These are phyloP conservation scores for Penaeus indicus DNA, from an alignment of 1,140 invertebrate species.

Conservation along the genomic window DNA sequence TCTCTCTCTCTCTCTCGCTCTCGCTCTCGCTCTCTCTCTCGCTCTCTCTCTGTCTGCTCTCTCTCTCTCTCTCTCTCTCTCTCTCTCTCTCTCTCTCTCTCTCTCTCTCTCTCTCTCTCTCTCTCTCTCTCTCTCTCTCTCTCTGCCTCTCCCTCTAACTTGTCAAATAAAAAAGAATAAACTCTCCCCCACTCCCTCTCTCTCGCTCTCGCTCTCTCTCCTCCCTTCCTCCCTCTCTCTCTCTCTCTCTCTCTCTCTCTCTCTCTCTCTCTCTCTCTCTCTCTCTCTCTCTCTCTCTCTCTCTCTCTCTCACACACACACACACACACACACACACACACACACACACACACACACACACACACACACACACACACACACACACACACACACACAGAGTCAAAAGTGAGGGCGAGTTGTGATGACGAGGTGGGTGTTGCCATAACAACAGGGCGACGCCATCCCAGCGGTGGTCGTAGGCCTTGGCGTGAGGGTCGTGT, in stretches of 20 bases:
- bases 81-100: neutral
- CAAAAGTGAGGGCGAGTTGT: no score
- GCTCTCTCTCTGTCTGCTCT: no score
- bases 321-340: neutral
- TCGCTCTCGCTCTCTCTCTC: no score
- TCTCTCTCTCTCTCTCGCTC: no score
- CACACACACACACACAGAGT: constrained; percentile 13
- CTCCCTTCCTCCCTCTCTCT: neutral
- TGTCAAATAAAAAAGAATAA: no score
- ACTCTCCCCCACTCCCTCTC: no score
- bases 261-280: neutral
- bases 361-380: neutral
- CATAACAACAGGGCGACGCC: no score
- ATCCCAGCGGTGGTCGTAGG: no score
- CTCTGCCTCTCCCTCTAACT: neutral
- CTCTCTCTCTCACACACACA: constrained; percentile 26
- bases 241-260: neutral
- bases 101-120: constrained; percentile 37
- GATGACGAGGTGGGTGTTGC: no score
- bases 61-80: no score
- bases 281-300: constrained; percentile 37
- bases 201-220: no score
- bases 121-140: constrained; percentile 29
- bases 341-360: neutral
- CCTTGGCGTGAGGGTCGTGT: no score